Conservation (phyloP, 2,797 vertebrate genomes). For the Poeciliopsis presidionis region DNA sequence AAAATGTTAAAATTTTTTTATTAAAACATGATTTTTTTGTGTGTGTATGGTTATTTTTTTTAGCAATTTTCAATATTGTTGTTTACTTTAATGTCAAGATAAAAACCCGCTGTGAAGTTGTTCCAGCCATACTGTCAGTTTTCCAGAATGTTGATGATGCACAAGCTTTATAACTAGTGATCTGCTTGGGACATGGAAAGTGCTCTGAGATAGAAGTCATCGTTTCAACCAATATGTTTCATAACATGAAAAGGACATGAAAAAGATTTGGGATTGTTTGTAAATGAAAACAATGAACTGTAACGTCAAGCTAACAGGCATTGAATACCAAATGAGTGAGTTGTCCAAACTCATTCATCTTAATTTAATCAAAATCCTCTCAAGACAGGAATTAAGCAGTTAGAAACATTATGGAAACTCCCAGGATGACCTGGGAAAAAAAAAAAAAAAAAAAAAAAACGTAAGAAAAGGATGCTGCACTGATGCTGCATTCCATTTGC, state of each 20-base stretch:
- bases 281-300: neutral
- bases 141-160: neutral
- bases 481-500: neutral
- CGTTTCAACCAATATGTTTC: neutral
- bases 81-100: neutral
- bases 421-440: neutral
- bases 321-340: neutral
- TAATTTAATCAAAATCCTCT: neutral
- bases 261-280: neutral
- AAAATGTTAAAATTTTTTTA: neutral
- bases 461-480: neutral
- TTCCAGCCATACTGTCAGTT: neutral
- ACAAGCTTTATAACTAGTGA: neutral
- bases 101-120: neutral
- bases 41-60: neutral
- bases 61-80: neutral
- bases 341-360: neutral
- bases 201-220: neutral
- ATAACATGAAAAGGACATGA: neutral
- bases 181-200: neutral
- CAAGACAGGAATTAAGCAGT: neutral
- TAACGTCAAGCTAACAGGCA: neutral
- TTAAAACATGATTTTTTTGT: neutral
- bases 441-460: too few species aligned
- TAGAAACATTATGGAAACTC: neutral